phyloP scores from a whole-genome alignment of 2,888 invertebrate species.

The Lasioglossum malachurum region DNA sequence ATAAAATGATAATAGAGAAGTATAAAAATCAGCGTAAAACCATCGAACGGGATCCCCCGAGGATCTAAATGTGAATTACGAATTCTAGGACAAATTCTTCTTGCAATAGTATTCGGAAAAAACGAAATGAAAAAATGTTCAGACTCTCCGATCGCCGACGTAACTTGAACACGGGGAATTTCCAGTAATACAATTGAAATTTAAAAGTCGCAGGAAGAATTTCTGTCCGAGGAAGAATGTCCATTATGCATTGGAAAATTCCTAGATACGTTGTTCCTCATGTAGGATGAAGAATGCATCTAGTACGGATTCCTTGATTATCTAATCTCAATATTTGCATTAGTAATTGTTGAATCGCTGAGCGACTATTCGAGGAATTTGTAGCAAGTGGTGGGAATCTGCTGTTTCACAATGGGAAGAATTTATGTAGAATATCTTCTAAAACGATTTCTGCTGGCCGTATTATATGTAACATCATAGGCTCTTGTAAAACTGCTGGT shows the following conservation, averaged over 20 bases:
- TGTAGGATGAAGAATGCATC: slow-evolving; percentile 19
- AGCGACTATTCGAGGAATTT: slow-evolving; percentile 11
- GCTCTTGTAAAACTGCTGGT: not conserved
- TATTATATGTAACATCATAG: not conserved
- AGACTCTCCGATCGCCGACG: slow-evolving; percentile 18
- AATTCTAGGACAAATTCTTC: slow-evolving; percentile 64
- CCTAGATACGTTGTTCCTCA: slow-evolving; percentile 48
- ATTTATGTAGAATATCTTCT: not conserved
- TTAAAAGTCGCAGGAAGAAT: slow-evolving; percentile 54
- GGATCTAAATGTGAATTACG: slow-evolving; percentile 10
- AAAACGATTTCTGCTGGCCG: not conserved
- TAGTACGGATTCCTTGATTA: slow-evolving; percentile 29
- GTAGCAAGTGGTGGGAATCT: not conserved
- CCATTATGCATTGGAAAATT: slow-evolving; percentile 52
- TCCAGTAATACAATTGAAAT: slow-evolving; percentile 50
- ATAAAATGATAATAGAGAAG: not conserved
- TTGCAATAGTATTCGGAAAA: slow-evolving; percentile 21
- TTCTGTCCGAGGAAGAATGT: slow-evolving; percentile 53
- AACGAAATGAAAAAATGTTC: slow-evolving; percentile 4
- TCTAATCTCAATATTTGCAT: not conserved
- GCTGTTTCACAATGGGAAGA: not conserved
- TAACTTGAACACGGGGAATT: slow-evolving; percentile 54
- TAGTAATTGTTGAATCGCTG: slow-evolving; percentile 9
- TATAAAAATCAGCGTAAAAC: not conserved
- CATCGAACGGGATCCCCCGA: not conserved